A percentile compares a stretch with the other conserved stretches of the same genome.
Conservation (phyloP, 2,888 invertebrate species). For the Pelosia muscerda region DNA sequence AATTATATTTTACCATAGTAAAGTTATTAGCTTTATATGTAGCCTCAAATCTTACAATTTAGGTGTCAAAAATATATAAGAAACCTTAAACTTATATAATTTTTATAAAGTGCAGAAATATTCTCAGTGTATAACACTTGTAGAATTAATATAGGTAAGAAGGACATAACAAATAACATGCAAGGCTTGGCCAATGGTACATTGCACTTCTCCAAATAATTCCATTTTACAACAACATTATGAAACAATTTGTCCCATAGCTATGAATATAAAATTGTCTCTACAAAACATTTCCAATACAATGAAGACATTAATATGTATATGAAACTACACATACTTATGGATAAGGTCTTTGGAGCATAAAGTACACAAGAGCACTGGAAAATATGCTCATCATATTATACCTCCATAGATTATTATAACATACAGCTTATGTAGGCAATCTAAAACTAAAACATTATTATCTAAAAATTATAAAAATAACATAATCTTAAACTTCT, state of each 20-base stretch:
- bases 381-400: constrained; percentile 61
- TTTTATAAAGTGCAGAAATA: constrained; percentile 73
- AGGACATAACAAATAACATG: constrained; percentile 76
- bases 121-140: constrained; percentile 75
- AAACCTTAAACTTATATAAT: constrained; percentile 58
- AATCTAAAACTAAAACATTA: constrained; percentile 66
- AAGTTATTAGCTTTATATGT: constrained; percentile 62
- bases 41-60: constrained; percentile 67
- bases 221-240: constrained; percentile 63
- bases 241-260: constrained; percentile 59
- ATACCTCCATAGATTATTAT: constrained; percentile 65
- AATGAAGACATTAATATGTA: constrained; percentile 31
- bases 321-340: constrained; percentile 52
- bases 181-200: constrained; percentile 81
- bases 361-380: constrained; percentile 66
- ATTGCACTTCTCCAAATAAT: constrained; percentile 76
- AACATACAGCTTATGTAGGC: constrained; percentile 57
- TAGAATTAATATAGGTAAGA: constrained; percentile 71
- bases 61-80: constrained; percentile 52
- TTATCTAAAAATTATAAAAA: constrained; percentile 77
- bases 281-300: constrained; percentile 65
- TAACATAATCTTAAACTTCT: constrained; percentile 77
- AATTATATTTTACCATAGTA: constrained; percentile 51
- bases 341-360: constrained; percentile 71
- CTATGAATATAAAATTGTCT: constrained; percentile 57